These are phyloP conservation scores for Sminthurides aquaticus DNA, from an alignment of 2,888 invertebrate species.

Conservation along the genomic window DNA sequence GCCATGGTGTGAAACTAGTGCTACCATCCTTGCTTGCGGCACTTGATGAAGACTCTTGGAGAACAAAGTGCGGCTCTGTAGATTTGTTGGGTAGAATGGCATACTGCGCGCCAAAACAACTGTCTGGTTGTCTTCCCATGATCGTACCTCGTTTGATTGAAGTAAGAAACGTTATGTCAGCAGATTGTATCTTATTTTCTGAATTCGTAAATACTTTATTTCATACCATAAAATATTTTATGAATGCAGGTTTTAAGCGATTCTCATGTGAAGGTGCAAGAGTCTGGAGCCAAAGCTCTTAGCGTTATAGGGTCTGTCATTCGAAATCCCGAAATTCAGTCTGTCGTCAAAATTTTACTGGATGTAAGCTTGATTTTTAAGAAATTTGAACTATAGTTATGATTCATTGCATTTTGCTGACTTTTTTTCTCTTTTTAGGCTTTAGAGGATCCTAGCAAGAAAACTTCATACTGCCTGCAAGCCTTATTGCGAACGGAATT, in stretches of 20 bases:
- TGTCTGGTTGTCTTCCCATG: conserved; percentile 93
- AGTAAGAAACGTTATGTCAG: no score
- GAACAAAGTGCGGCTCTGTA: conserved; percentile 89
- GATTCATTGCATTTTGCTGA: no score
- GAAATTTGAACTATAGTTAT: not conserved
- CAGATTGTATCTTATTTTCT: conserved; percentile 45
- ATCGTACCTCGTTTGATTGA: conserved; percentile 97
- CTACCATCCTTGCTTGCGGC: conserved; percentile 87
- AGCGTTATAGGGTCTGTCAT: conserved; percentile 96
- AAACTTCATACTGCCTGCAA: conserved; percentile 87
- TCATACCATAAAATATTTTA: no score
- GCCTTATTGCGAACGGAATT: conserved; percentile 91
- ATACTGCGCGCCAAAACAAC: conserved; percentile 95
- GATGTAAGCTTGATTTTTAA: conserved; percentile 9
- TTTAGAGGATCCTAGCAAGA: conserved; percentile 90
- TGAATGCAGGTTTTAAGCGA: conserved; percentile 66
- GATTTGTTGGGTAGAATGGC: conserved; percentile 97
- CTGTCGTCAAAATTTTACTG: conserved; percentile 36
- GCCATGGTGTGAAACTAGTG: conserved; percentile 95
- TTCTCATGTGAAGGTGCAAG: conserved; percentile 94
- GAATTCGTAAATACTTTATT: not conserved
- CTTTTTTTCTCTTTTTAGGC: conserved; percentile 59
- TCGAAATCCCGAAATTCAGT: conserved; percentile 93
- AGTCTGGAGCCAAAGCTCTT: conserved; percentile 90
- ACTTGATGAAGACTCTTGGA: conserved; percentile 95